Base-by-base conservation (phyloP, 2,888 invertebrate species). In the Acanthosepion lycidas region DNA sequence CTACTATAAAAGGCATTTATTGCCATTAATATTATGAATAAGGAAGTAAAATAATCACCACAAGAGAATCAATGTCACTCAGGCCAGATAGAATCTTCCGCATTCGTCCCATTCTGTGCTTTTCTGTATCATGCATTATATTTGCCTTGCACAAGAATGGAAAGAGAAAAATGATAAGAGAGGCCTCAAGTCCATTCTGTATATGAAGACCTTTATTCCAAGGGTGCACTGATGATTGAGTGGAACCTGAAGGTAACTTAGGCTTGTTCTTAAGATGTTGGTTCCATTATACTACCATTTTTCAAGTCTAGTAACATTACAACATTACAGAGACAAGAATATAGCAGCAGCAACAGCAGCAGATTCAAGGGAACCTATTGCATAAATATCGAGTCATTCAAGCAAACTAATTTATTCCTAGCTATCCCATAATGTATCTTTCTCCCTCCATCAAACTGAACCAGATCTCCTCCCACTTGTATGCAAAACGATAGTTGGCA, bases 21-120 rank as follows among this genome's bases (percentile, higher is more conserved):
- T 78, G 78, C 78, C 78, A 15, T n/a, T 15, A 78, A 12, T n/a
- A 33, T 51, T 23, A 53, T 48, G 42, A 93, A 91, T 51, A 92
- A 91, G 78, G 93, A 49, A 93, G 93, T 93, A 51, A 93, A 55
- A 94, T 95, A 94, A 94, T 95, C 95, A 96, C 96, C 96, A 96
- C 96, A 95, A 96, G 95, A 92, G 97, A 97, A 95, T 97, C 97
- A 94, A 96, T 96, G 95, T 97, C 97, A 95, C 97, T 96, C 78
- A 96, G 96, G 92, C 94, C 94, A 55, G 95, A 95, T 78, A 95
- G 94, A 18, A 94, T 91, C 93, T 94, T 94, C 94, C 94, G 94
- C 94, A 95, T 95, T 94, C 95, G 95, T 51, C 95, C 95, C 95
- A 95, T 95, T 64, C 94, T 94, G 26, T 55, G 55, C 55, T 94